These are phyloP conservation scores for Glaucomys volans DNA, from an alignment of 2,113 vertebrate genomes.

Conservation along the genomic window DNA sequence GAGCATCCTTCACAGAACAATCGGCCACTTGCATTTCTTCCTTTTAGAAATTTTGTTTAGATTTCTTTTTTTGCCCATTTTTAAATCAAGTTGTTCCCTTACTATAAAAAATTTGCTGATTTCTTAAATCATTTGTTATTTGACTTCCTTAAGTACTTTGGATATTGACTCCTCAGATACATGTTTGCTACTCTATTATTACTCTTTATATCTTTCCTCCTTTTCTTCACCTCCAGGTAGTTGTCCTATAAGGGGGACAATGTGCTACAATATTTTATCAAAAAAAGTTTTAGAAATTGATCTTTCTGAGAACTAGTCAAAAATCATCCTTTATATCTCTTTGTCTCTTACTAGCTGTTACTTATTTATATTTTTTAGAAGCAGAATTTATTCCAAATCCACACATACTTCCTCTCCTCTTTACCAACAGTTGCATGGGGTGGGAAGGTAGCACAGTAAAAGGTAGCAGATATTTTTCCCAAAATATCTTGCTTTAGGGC, in stretches of 20 bases:
- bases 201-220: background rate
- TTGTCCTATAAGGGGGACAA: background rate
- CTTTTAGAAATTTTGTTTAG: background rate
- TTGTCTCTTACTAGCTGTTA: background rate
- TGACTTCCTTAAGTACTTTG: background rate
- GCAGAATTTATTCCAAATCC: no score
- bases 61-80: background rate
- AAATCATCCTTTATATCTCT: background rate
- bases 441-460: no score
- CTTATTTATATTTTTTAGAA: background rate
- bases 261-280: background rate
- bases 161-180: background rate
- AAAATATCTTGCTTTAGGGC: no score
- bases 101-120: background rate
- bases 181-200: background rate
- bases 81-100: background rate
- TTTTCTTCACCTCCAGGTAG: background rate
- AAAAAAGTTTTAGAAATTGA: conserved; percentile 2
- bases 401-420: no score
- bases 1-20: background rate
- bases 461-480: no score
- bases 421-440: no score
- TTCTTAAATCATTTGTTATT: background rate
- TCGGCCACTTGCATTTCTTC: background rate
- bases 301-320: background rate